A percentile compares a stretch with the other conserved stretches of the same genome.
Evolutionary conservation across 2,113 vertebrate genomes (phyloP).

Genomic region (Phalacrocorax brasilianus): DNA sequence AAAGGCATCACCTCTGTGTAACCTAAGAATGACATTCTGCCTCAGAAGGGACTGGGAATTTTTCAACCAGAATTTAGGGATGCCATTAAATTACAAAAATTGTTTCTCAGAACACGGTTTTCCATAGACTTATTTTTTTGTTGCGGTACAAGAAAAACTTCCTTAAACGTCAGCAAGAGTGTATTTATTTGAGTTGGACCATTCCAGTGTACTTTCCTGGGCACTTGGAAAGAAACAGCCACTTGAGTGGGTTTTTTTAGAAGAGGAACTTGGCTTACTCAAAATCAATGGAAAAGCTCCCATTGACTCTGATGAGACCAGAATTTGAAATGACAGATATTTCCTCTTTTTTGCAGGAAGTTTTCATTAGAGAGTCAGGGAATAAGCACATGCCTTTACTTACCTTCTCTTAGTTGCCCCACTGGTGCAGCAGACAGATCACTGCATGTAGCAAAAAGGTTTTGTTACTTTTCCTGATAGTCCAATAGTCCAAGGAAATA

Average conservation of each 20-base stretch:
- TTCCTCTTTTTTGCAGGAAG: background rate
- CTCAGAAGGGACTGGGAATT: background rate
- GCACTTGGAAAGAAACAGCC: background rate
- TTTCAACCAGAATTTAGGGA: background rate
- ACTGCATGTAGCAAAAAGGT: background rate
- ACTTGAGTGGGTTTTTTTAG: background rate
- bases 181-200: background rate
- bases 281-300: background rate
- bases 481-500: background rate
- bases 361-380: background rate
- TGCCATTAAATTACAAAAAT: background rate
- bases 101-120: background rate
- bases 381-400: background rate
- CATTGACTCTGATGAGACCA: background rate
- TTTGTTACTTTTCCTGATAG: background rate
- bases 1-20: background rate
- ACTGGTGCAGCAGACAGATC: background rate
- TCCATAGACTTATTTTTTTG: background rate
- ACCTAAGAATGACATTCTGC: background rate
- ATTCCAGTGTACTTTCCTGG: background rate
- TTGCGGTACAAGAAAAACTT: background rate
- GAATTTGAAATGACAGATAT: background rate
- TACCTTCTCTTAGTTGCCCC: background rate
- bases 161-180: background rate
- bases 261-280: background rate